phyloP scores from a whole-genome alignment of 2,113 vertebrate species.

The Lophius piscatorius region DNA sequence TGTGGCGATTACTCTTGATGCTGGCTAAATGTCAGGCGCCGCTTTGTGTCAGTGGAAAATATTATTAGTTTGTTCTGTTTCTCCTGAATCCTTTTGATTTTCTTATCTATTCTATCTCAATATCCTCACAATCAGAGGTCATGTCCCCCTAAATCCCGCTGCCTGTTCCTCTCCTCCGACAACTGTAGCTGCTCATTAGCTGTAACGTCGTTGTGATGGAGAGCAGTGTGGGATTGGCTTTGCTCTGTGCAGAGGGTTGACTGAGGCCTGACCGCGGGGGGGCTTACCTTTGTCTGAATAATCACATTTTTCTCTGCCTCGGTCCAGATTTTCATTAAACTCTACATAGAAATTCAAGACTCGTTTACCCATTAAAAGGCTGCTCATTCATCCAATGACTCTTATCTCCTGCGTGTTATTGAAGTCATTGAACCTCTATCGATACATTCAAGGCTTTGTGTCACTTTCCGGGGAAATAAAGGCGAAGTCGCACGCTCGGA shows the following conservation, averaged over 20 bases:
- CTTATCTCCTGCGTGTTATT: constrained; percentile 12
- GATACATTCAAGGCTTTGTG: background rate
- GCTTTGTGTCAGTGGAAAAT: constrained; percentile 37
- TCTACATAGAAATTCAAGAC: constrained; percentile 14
- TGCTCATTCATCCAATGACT: constrained; percentile 9
- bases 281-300: constrained; percentile 23
- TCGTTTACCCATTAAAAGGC: constrained; percentile 30
- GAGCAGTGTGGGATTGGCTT: constrained; percentile 7
- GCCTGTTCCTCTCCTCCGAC: constrained; percentile 9
- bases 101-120: too few relatives aligned
- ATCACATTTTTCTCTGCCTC: constrained; percentile 3
- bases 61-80: background rate
- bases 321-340: constrained; percentile 10
- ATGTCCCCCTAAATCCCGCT: background rate
- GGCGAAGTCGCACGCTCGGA: constrained; percentile 14
- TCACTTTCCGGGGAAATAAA: constrained; percentile 6
- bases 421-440: constrained; percentile 18
- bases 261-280: constrained; percentile 17
- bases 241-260: constrained; percentile 10
- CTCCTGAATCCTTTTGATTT: constrained; percentile 4
- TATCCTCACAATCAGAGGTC: constrained; percentile 12
- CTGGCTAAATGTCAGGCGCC: constrained; percentile 52
- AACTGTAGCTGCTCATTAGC: constrained; percentile 34
- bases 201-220: constrained; percentile 12
- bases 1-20: constrained; percentile 39